Evolutionary conservation across 2,888 invertebrate genomes (phyloP).

Genomic region (Beris chalybata): DNA sequence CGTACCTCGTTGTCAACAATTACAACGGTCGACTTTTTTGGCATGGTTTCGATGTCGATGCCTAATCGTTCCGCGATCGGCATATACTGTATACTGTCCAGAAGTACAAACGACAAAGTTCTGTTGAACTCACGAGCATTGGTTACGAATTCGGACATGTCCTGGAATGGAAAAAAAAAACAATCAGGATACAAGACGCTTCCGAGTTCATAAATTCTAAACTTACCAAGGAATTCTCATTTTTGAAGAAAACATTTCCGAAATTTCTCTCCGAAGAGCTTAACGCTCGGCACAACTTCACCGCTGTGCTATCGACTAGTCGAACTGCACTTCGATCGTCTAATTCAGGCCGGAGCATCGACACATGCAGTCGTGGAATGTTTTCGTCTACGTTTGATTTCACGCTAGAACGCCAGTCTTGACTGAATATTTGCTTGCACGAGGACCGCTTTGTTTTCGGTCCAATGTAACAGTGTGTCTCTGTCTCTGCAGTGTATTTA

Average conservation of each 20-base stretch:
- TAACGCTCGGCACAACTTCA: not conserved
- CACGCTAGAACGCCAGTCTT: conserved; percentile 14
- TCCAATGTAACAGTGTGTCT: conserved; percentile 20
- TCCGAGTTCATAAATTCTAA: conserved; percentile 34
- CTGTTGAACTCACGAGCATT: conserved; percentile 62
- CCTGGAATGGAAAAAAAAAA: conserved; percentile 37
- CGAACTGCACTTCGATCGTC: conserved; percentile 14
- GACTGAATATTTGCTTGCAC: conserved; percentile 8
- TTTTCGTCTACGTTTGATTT: not conserved
- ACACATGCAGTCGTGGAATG: not conserved
- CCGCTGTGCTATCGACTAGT: not conserved
- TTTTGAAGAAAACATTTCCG: conserved; percentile 30
- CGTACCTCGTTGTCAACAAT: conserved; percentile 73
- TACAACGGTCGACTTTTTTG: conserved; percentile 67
- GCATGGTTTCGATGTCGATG: conserved; percentile 63
- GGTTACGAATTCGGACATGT: conserved; percentile 57
- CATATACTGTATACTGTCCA: conserved; percentile 72
- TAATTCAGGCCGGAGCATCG: conserved; percentile 16
- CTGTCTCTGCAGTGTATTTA: conserved; percentile 3
- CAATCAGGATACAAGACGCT: not conserved
- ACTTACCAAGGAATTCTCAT: conserved; percentile 20
- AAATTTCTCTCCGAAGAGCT: conserved; percentile 4
- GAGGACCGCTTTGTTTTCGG: conserved; percentile 9
- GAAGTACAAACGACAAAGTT: conserved; percentile 66
- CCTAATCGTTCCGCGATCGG: conserved; percentile 77